phyloP scores from a whole-genome alignment of 2,113 vertebrate species.

The Dasyurus viverrinus region DNA sequence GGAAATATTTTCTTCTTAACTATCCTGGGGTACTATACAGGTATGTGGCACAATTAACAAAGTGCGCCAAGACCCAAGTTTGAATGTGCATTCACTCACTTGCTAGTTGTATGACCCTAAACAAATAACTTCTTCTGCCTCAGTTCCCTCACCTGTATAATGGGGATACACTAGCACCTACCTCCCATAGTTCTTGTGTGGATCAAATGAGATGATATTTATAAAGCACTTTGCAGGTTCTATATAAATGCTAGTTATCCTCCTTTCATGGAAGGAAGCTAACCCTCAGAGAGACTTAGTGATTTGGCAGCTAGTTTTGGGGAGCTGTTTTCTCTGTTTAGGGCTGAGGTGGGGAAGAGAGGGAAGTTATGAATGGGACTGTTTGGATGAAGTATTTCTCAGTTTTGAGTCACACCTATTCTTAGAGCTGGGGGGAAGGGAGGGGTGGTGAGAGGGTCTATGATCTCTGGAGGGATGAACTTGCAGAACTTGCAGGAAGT shows the following conservation, averaged over 20 bases:
- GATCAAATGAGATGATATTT: background rate
- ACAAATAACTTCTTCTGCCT: background rate
- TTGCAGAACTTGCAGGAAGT: too few species aligned
- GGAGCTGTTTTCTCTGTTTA: too few species aligned
- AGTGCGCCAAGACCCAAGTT: background rate
- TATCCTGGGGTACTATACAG: background rate
- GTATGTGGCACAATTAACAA: background rate
- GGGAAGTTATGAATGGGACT: too few species aligned
- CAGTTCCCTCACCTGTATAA: background rate
- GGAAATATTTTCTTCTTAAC: background rate
- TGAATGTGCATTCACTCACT: background rate
- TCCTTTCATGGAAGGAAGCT: too few species aligned
- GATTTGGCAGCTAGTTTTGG: too few species aligned
- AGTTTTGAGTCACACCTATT: too few species aligned
- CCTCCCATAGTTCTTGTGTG: background rate
- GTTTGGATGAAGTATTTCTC: too few species aligned
- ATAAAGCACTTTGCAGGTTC: background rate
- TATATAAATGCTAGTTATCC: background rate
- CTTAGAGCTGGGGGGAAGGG: too few species aligned
- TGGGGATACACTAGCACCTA: background rate
- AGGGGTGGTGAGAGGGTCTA: too few species aligned
- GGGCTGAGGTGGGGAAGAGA: too few species aligned
- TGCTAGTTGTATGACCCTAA: background rate
- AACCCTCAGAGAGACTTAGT: too few species aligned
- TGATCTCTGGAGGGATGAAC: too few species aligned